Conservation (phyloP, 1,140 invertebrate species). For the Microplitis mediator region DNA sequence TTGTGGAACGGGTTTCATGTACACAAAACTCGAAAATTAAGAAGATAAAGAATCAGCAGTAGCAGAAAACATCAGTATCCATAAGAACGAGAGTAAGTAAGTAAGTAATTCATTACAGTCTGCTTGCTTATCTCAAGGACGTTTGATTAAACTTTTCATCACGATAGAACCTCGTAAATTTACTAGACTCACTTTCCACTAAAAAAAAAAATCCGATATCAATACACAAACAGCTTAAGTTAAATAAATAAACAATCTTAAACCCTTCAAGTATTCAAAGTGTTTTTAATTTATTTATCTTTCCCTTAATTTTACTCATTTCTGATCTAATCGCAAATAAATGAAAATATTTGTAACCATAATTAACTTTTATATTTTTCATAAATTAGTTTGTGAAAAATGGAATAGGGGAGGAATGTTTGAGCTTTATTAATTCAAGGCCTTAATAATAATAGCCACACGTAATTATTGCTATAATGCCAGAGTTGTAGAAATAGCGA, state of each 20-base stretch:
- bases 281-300: too few relatives aligned
- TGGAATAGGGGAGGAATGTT: too few relatives aligned
- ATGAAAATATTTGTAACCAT: too few relatives aligned
- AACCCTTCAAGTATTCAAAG: too few relatives aligned
- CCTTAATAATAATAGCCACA: conserved; percentile 18
- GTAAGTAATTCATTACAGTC: conserved; percentile 36
- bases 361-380: too few relatives aligned
- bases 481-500: conserved; percentile 9
- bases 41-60: background rate
- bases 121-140: conserved; percentile 24
- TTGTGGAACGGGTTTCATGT: too few relatives aligned
- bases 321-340: too few relatives aligned
- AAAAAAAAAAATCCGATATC: too few relatives aligned
- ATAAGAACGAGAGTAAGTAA: background rate
- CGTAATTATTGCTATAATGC: conserved; percentile 10
- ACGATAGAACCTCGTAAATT: conserved; percentile 8
- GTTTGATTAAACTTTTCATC: conserved; percentile 27
- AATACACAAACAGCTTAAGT: background rate
- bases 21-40: too few relatives aligned
- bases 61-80: background rate
- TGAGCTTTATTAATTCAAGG: background rate
- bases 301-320: too few relatives aligned
- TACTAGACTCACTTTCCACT: background rate
- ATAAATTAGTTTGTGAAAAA: too few relatives aligned
- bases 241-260: background rate